Evolutionary conservation across 2,888 invertebrate genomes (phyloP), one percentile per base, ranked within the genome.

Genomic region (Lagria hirta): DNA sequence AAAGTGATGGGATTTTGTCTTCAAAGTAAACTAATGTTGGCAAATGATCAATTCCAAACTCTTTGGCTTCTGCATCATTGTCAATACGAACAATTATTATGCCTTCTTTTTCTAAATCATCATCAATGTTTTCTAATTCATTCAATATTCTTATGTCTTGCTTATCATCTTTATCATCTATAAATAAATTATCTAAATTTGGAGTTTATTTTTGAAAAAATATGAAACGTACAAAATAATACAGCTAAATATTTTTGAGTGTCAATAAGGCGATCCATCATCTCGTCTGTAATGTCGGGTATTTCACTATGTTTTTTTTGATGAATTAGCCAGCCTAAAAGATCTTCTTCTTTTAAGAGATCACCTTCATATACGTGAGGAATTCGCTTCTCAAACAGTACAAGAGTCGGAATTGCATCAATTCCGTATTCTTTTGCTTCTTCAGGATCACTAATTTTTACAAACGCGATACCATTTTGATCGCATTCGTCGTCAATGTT

Each of bases 401-500:
- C 89, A 68, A 94, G 80, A 24, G 87, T 87, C 2, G 93, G 93
- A 43, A 92, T 76, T 10, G 75, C 73, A 57, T 92, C 88, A 58
- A 92, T 87, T 48, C 92, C 91, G 68, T 90, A 92, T 67, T 92
- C 91, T 64, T 88, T 88, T 21, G 91, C 92, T 70, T 93, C 90
- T 43, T 83, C 83, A 50, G 87, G 84, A 61, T 93, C 88, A 64
- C 89, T 88, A 61, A 92, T 92, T 72, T 93, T 93, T 4, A 93
- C 92, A 67, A 93, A 93, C 33, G 88, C 88, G 58, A 93, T 92
- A 64, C 88, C 88, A 66, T 93, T 89, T 65, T 88, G 86, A 69
- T 93, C 93, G 71, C 91, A 91, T 68, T 93, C 93, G 64, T 93
- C 93, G 65, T 94, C 94, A 59, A 94, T 93, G 66, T 91, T 92